Evolutionary conservation across 1,140 invertebrate genomes (phyloP), one percentile per base, ranked within the genome.

Genomic region (Globodera rostochiensis): DNA sequence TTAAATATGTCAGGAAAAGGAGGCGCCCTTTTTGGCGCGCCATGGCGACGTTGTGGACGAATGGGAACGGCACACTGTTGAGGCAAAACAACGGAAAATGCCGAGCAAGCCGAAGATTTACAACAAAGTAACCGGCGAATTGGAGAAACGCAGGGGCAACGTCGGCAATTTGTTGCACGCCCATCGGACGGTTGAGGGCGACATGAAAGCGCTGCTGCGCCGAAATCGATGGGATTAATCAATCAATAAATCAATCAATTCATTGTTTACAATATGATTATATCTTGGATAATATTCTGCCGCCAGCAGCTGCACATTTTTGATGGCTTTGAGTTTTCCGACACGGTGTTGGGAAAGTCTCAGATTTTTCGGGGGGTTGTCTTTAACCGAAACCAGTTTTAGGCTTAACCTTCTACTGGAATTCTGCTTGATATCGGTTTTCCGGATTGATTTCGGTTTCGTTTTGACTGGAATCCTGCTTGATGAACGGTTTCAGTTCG

Each of bases 151-250:
- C 25, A 21, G 70, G 19, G 87, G 84, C 11, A 88, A 88, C 64
- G 73, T 87, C 46, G 87, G 87, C 53, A 88, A 88, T 75, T 67
- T 84, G 57, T 74, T 88, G 21, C 87, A 88, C 76, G 74, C 80
- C 11, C 87, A 88, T 64, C 60, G 87, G 36, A 86, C 88, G 21
- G 83, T 88, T n/a, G 87, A 88, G 80, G 88, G 90, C 57, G 80
- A 85, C 11, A 71, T 88, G n/a, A 57, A 80, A 19, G 73, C 75
- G 5, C 73, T 88, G n/a, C 82, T 88, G 21, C 74, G 83, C 53
- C 80, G 84, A 64, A 83, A 87, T 49, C 79, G 88, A 82, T 88
- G 87, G 87, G 87, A 90, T 74, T 88, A 67, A 60, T 15, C 57
- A 60, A 60, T 60, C 50, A 50, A 50, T 8, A 0, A 11, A 50